Conservation (phyloP, 2,113 vertebrate genomes). For the Nymphicus hollandicus region DNA sequence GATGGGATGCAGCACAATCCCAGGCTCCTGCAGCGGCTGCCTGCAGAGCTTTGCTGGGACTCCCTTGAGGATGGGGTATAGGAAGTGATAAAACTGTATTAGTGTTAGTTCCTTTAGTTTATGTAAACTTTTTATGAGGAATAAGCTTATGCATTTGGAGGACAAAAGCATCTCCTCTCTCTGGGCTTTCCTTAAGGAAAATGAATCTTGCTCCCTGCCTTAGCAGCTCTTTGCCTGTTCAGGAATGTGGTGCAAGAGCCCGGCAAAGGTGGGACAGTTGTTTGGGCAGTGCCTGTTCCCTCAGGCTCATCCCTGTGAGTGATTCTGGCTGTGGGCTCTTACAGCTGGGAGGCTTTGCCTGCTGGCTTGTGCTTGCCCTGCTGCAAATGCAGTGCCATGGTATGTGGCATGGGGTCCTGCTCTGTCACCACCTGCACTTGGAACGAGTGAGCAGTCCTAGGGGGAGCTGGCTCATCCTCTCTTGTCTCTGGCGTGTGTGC, state of each 20-base stretch:
- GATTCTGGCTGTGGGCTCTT: neutral
- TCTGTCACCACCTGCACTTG: neutral
- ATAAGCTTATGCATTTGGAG: neutral
- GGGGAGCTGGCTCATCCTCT: neutral
- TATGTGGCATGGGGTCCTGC: neutral
- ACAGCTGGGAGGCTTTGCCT: neutral
- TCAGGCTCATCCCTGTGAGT: fast-evolving
- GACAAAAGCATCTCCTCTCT: neutral
- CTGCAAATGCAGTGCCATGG: neutral
- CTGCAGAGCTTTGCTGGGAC: neutral
- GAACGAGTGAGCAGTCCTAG: neutral
- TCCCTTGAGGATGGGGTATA: neutral
- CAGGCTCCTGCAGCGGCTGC: neutral
- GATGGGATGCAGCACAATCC: neutral
- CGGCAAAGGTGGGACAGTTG: neutral
- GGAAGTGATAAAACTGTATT: neutral
- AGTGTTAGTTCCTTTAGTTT: neutral
- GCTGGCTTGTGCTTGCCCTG: neutral
- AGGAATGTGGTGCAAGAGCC: neutral
- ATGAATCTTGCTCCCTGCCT: neutral
- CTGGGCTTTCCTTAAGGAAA: neutral
- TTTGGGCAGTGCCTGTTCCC: neutral
- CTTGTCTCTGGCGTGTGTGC: neutral
- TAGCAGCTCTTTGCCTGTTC: neutral
- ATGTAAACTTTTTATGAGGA: neutral